Evolutionary conservation across 1,140 invertebrate genomes (phyloP).

Genomic region (Halictus rubicundus): DNA sequence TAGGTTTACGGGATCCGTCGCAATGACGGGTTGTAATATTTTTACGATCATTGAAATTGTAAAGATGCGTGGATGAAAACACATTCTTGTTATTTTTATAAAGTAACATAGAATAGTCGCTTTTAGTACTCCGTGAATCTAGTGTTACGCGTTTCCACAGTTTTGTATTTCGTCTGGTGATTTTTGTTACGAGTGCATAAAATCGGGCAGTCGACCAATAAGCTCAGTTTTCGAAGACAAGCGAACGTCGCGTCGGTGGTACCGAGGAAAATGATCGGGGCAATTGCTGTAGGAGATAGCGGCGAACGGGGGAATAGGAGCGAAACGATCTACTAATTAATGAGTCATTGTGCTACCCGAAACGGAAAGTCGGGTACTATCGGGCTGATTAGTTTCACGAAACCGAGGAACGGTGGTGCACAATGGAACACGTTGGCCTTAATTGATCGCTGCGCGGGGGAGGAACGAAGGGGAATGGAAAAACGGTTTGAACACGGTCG

Average conservation of each 20-base stretch:
- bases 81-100: too few relatives aligned
- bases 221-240: too few relatives aligned
- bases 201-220: too few relatives aligned
- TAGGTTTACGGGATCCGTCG: too few relatives aligned
- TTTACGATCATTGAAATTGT: too few relatives aligned
- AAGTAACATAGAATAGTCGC: too few relatives aligned
- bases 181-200: too few relatives aligned
- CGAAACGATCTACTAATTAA: not conserved
- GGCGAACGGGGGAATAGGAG: not conserved
- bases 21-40: too few relatives aligned
- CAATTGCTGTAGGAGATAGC: not conserved
- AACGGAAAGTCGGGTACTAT: not conserved
- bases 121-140: too few relatives aligned
- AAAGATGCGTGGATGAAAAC: too few relatives aligned
- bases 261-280: not conserved
- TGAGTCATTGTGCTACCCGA: constrained; percentile 6
- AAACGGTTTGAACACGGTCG: constrained; percentile 40
- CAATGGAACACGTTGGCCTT: constrained; percentile 32
- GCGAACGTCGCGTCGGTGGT: not conserved
- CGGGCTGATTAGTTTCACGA: constrained; percentile 38
- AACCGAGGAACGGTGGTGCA: constrained; percentile 11
- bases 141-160: too few relatives aligned
- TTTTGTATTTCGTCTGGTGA: too few relatives aligned
- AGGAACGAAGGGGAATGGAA: constrained; percentile 29
- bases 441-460: constrained; percentile 39